These are phyloP conservation scores for Hydrozoanthus tunicans DNA, from an alignment of 64 coral and sea anemone genomes.

Conservation along the genomic window DNA sequence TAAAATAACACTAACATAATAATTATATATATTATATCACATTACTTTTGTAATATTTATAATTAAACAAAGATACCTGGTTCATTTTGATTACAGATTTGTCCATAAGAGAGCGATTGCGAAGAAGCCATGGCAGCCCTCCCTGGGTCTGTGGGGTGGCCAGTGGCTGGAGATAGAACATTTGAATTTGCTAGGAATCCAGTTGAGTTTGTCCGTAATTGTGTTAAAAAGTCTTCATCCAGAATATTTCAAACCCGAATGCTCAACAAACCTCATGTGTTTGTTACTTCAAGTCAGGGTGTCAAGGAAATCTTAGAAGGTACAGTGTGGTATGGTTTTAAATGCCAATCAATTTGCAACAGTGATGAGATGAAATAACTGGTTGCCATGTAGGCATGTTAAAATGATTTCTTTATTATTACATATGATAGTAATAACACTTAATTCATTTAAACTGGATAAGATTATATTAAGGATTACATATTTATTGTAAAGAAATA, in stretches of 20 bases:
- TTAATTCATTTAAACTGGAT: too few relatives aligned
- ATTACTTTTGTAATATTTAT: background rate
- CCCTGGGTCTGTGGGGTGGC: slow-evolving; percentile 79
- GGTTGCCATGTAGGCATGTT: too few relatives aligned
- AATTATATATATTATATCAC: too few relatives aligned
- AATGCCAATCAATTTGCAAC: background rate
- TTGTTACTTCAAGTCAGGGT: slow-evolving; percentile 89
- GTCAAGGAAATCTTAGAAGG: slow-evolving; percentile 88
- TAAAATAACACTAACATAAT: too few relatives aligned
- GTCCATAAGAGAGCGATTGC: background rate
- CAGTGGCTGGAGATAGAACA: slow-evolving; percentile 83
- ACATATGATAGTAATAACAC: too few relatives aligned
- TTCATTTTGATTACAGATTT: background rate
- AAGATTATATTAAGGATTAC: too few relatives aligned
- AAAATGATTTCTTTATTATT: too few relatives aligned
- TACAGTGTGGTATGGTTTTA: background rate
- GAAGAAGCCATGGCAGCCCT: slow-evolving; percentile 51
- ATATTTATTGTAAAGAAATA: too few relatives aligned
- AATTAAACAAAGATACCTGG: background rate
- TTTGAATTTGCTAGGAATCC: slow-evolving; percentile 87
- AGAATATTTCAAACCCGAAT: slow-evolving; percentile 75
- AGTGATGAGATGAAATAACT: background rate
- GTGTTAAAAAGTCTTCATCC: slow-evolving; percentile 62
- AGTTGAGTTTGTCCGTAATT: slow-evolving; percentile 61
- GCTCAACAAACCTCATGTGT: slow-evolving; percentile 83